Evolutionary conservation across 2,113 vertebrate genomes (phyloP).

Genomic region (Apteryx mantelli): DNA sequence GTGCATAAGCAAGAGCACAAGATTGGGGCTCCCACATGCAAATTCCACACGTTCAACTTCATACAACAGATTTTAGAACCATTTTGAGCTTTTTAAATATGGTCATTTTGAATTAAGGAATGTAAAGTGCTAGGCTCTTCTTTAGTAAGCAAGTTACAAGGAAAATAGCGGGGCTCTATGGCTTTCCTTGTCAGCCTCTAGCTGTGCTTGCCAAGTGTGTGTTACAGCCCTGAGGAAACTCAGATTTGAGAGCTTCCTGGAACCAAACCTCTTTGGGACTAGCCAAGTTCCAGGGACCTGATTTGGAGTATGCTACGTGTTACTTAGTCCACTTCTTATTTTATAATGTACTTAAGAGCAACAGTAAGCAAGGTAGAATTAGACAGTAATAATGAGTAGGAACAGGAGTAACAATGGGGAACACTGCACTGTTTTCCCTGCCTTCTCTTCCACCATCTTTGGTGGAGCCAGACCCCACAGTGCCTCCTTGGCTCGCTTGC

Average conservation of each 20-base stretch:
- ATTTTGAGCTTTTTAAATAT: background rate
- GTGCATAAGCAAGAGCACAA: background rate
- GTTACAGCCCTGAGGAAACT: background rate
- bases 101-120: background rate
- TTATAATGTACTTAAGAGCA: background rate
- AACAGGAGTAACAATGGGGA: background rate
- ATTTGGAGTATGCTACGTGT: accelerated
- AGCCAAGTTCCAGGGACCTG: background rate
- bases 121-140: background rate
- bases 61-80: background rate
- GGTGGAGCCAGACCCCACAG: background rate
- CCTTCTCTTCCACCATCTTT: background rate
- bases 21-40: background rate
- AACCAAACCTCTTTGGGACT: accelerated
- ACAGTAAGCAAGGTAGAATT: background rate
- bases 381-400: background rate
- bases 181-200: background rate
- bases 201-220: background rate
- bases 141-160: background rate
- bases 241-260: background rate
- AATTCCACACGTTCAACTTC: background rate
- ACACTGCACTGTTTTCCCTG: too few species aligned
- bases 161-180: background rate
- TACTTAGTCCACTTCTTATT: background rate
- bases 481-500: background rate